Evolutionary conservation across 2,888 invertebrate genomes (phyloP).

Genomic region (Loripinus fragilis): DNA sequence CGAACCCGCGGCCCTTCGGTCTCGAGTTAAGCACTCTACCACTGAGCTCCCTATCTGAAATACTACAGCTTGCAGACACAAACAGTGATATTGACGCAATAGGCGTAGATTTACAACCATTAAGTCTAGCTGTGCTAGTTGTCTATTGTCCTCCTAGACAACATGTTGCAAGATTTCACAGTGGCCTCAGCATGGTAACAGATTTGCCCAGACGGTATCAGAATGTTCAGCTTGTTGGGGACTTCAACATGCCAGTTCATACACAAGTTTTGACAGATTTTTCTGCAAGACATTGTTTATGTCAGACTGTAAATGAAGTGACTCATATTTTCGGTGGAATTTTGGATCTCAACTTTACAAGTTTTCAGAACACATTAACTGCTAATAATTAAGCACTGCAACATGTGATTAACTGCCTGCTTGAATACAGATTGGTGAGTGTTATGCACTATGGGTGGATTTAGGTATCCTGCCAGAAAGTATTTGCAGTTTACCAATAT

Average conservation of each 20-base stretch:
- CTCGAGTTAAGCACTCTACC: no score
- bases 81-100: conserved; percentile 1
- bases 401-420: no score
- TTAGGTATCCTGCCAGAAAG: no score
- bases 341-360: conserved; percentile 7
- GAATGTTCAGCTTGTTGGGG: background rate
- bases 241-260: no score
- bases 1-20: no score
- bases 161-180: background rate
- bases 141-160: background rate
- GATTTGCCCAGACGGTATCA: background rate
- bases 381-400: background rate
- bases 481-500: no score
- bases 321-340: conserved; percentile 11
- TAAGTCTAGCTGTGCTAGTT: no score
- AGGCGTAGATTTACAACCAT: background rate
- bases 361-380: background rate
- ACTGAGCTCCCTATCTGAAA: background rate
- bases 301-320: background rate
- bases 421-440: no score
- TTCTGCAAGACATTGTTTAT: background rate
- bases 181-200: background rate
- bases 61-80: conserved; percentile 6
- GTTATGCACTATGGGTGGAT: no score
- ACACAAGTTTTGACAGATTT: conserved; percentile 3